These are phyloP conservation scores for Anastrepha obliqua DNA, from an alignment of 1,140 invertebrate species.

Conservation along the genomic window DNA sequence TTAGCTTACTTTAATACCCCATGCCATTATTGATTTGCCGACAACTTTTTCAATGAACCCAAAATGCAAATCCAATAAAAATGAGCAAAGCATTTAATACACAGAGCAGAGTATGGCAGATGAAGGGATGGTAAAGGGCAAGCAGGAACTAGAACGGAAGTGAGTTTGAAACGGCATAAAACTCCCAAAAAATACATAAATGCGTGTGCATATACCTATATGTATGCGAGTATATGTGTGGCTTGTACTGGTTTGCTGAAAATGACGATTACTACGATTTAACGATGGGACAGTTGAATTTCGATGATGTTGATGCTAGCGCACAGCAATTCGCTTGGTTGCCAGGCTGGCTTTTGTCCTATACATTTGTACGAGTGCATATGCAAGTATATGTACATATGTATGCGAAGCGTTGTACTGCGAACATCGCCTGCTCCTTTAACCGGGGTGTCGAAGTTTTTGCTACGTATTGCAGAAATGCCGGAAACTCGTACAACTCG, in stretches of 20 bases:
- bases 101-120: background rate
- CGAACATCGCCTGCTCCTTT: background rate
- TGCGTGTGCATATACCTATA: background rate
- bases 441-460: too few relatives aligned
- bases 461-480: background rate
- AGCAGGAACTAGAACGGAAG: background rate
- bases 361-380: background rate
- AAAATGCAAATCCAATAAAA: conserved; percentile 47
- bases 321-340: background rate
- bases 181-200: background rate
- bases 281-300: conserved; percentile 30
- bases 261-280: conserved; percentile 34
- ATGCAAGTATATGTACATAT: background rate
- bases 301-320: conserved; percentile 25
- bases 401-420: background rate
- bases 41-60: conserved; percentile 30
- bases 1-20: too few relatives aligned
- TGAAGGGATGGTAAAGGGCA: background rate
- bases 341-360: background rate
- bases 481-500: background rate
- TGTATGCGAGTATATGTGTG: background rate
- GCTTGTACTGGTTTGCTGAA: background rate
- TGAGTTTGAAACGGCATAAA: background rate
- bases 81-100: conserved; percentile 48
- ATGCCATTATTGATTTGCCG: background rate